Percentiles rank a stretch among this genome's conserved stretches.
Conservation (phyloP, 2,113 vertebrate genomes). For the Gadus chalcogrammus region DNA sequence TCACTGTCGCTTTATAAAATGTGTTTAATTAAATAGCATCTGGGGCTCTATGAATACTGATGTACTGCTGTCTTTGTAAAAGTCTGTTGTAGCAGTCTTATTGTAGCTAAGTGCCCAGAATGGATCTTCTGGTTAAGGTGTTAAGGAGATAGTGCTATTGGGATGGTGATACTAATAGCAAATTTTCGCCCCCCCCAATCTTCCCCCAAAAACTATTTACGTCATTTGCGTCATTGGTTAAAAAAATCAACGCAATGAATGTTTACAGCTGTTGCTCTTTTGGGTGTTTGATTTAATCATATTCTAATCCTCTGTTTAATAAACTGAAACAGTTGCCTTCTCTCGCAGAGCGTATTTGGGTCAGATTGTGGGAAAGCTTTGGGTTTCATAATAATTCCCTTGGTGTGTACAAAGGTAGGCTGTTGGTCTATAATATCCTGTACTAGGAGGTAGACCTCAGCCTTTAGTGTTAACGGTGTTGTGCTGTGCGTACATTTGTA, state of each 20-base stretch:
- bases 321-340: not conserved
- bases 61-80: no score
- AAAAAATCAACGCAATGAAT: not conserved
- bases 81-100: no score
- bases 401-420: no score
- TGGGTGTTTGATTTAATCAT: not conserved
- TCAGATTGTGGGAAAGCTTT: constrained; percentile 1
- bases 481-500: not conserved
- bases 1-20: not conserved
- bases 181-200: not conserved
- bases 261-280: not conserved
- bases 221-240: not conserved
- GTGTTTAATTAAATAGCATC: no score
- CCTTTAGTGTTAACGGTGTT: not conserved
- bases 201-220: not conserved
- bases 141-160: no score
- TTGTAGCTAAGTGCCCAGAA: no score
- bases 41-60: no score
- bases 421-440: no score
- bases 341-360: constrained; percentile 6
- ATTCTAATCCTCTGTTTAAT: not conserved
- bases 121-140: no score
- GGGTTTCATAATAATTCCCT: no score
- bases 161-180: no score
- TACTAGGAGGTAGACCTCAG: no score